Evolutionary conservation across 2,113 vertebrate species (phyloP).

Genomic region (Corythoichthys haematopterus): DNA sequence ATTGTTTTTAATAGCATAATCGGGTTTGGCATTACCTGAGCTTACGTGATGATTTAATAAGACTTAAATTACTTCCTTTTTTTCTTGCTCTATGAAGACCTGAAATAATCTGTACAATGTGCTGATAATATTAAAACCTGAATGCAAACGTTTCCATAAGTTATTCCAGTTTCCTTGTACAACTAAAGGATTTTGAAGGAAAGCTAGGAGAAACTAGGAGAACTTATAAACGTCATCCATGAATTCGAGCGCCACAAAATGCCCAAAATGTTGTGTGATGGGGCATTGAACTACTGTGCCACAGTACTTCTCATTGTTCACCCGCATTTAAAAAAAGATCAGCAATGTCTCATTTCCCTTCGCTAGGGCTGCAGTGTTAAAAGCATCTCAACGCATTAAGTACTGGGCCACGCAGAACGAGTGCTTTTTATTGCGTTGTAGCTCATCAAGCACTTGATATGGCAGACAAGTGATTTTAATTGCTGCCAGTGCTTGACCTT

Average conservation of each 20-base stretch:
- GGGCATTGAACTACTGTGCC: background rate
- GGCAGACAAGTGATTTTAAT: constrained; percentile 61
- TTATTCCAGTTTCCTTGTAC: background rate
- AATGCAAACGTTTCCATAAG: background rate
- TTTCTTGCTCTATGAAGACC: constrained; percentile 71
- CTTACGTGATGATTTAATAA: constrained; percentile 75
- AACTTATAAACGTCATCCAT: background rate
- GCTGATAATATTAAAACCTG: constrained; percentile 31
- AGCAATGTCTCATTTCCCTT: background rate
- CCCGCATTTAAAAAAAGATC: background rate
- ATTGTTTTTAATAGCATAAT: constrained; percentile 44
- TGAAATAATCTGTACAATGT: constrained; percentile 71
- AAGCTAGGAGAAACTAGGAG: background rate
- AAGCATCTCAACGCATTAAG: constrained; percentile 4
- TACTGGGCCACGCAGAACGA: constrained; percentile 41
- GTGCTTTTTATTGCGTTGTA: constrained; percentile 52
- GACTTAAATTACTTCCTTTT: constrained; percentile 65
- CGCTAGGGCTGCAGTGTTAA: background rate
- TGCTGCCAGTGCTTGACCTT: constrained; percentile 64
- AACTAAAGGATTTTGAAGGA: background rate
- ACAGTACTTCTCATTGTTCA: background rate
- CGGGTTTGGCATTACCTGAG: constrained; percentile 74
- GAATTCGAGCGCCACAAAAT: background rate
- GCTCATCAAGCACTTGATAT: constrained; percentile 60
- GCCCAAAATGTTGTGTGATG: background rate